phyloP scores from a whole-genome alignment of 2,888 invertebrate species.

The Syritta pipiens region DNA sequence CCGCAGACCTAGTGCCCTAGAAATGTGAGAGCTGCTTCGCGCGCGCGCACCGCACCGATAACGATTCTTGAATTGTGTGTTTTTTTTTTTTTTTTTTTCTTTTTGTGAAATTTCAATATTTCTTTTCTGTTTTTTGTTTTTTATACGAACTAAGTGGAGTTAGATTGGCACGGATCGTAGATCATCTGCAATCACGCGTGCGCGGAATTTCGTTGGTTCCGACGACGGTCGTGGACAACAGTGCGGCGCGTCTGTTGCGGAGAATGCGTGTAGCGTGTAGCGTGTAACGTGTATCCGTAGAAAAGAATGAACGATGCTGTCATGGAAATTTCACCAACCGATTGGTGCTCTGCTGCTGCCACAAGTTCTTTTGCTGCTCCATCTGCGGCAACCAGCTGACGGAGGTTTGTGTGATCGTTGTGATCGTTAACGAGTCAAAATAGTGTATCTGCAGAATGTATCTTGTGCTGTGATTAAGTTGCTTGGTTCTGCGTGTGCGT shows the following conservation, averaged over 20 bases:
- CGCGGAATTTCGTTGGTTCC: no score
- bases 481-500: no score
- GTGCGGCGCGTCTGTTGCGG: no score
- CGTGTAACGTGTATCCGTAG: conserved; percentile 28
- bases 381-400: conserved; percentile 50
- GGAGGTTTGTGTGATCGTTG: conserved; percentile 47
- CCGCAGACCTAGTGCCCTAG: conserved; percentile 69
- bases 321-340: conserved; percentile 70
- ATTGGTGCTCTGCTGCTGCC: conserved; percentile 39
- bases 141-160: no score
- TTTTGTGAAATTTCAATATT: conserved; percentile 25
- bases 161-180: not conserved
- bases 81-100: conserved; percentile 7
- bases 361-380: conserved; percentile 35
- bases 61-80: conserved; percentile 25
- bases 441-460: no score
- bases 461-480: no score
- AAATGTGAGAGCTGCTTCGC: conserved; percentile 51
- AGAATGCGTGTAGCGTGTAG: conserved; percentile 7
- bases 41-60: conserved; percentile 36
- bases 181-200: not conserved
- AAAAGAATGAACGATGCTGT: conserved; percentile 70
- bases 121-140: no score
- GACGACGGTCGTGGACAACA: no score
- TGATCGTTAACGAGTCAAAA: no score